These are phyloP conservation scores for Archips xylosteana DNA, from an alignment of 2,888 invertebrate genomes.

Conservation along the genomic window DNA sequence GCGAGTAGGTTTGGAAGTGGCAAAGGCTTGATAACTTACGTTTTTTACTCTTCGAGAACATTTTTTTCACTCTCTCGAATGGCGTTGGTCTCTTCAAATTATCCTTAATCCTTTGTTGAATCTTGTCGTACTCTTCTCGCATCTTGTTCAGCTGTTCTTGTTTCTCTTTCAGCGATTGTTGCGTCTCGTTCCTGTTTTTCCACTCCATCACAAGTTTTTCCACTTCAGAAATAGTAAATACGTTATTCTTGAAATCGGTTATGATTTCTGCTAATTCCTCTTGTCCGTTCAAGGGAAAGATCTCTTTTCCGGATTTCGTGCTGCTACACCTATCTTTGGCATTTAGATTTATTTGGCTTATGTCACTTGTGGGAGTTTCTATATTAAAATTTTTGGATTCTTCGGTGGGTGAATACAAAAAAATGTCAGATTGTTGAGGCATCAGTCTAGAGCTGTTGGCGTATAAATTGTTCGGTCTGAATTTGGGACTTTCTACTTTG, in stretches of 20 bases:
- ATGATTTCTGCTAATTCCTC: slow-evolving; percentile 95
- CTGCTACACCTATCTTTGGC: slow-evolving; percentile 77
- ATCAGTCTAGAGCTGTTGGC: slow-evolving; percentile 77
- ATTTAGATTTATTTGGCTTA: slow-evolving; percentile 79
- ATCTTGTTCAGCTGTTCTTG: slow-evolving; percentile 93
- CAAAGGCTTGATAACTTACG: slow-evolving; percentile 58
- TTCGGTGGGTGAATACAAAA: slow-evolving; percentile 81
- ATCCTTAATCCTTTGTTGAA: slow-evolving; percentile 91
- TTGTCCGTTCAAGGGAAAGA: slow-evolving; percentile 83
- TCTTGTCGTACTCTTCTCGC: slow-evolving; percentile 92
- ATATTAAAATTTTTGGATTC: slow-evolving; percentile 78
- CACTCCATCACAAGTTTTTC: slow-evolving; percentile 94
- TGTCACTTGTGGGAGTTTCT: slow-evolving; percentile 81
- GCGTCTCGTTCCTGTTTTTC: slow-evolving; percentile 94
- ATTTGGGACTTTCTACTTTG: slow-evolving; percentile 83
- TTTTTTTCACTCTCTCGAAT: slow-evolving; percentile 91
- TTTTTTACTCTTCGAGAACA: slow-evolving; percentile 89
- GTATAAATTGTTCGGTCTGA: slow-evolving; percentile 79
- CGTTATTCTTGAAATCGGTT: slow-evolving; percentile 95
- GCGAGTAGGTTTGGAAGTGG: not conserved
- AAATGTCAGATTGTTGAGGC: slow-evolving; percentile 76
- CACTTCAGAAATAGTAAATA: slow-evolving; percentile 93
- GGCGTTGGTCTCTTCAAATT: slow-evolving; percentile 92
- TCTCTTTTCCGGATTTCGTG: slow-evolving; percentile 75
- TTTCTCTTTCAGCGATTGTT: slow-evolving; percentile 93